Evolutionary conservation across 2,113 vertebrate genomes (phyloP).

Genomic region (Lutjanus erythropterus): DNA sequence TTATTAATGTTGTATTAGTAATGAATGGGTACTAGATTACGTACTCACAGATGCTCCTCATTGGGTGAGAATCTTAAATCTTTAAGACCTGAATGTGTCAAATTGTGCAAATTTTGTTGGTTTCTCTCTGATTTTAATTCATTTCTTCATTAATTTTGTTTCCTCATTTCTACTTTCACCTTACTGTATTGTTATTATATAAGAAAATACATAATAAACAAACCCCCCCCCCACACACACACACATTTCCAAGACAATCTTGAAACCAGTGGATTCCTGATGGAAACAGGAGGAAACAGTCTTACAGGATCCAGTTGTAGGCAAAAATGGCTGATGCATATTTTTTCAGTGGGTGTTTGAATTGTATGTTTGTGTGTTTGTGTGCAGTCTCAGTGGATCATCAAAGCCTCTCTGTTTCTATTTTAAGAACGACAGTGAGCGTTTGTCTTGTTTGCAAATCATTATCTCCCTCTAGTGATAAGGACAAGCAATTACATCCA

Average conservation of each 20-base stretch:
- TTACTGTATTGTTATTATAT: not conserved
- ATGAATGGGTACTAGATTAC: not conserved
- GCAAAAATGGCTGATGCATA: not conserved
- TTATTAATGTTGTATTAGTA: not conserved
- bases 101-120: not conserved
- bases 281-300: not conserved
- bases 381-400: conserved; percentile 24
- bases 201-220: not conserved
- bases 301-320: not conserved
- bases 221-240: not conserved
- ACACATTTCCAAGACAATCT: not conserved
- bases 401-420: conserved; percentile 42
- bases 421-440: conserved; percentile 51
- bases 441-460: conserved; percentile 58
- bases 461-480: conserved; percentile 79
- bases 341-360: conserved; percentile 4
- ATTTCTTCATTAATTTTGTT: not conserved
- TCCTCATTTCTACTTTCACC: not conserved
- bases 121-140: not conserved
- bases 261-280: not conserved
- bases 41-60: not conserved
- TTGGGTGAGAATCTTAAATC: not conserved
- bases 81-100: not conserved
- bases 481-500: conserved; percentile 59
- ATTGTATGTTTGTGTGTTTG: conserved; percentile 6